phyloP scores from a whole-genome alignment of 2,888 invertebrate species.

The Brachypterus glaber region DNA sequence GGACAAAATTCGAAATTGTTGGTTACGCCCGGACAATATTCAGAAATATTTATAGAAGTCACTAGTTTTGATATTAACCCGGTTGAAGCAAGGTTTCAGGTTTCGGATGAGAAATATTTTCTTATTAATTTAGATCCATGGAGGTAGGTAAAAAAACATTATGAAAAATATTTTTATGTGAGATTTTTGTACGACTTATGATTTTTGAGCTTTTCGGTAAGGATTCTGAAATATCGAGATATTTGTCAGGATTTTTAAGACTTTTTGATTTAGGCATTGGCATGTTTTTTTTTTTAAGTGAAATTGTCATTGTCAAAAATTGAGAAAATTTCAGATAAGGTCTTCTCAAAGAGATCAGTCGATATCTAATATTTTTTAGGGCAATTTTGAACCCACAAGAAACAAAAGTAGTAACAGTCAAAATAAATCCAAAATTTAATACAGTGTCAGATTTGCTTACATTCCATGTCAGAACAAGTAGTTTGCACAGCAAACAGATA shows the following conservation, averaged over 20 bases:
- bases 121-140: constrained; percentile 48
- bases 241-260: too few species aligned
- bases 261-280: constrained; percentile 3
- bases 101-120: constrained; percentile 50
- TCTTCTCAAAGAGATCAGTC: too few species aligned
- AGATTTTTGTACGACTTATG: too few species aligned
- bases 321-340: constrained; percentile 1
- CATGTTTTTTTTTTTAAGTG: not conserved
- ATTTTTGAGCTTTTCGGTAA: too few species aligned
- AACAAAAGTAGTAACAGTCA: constrained; percentile 46
- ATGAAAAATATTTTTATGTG: too few species aligned
- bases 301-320: not conserved
- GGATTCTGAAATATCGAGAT: too few species aligned
- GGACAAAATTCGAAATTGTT: constrained; percentile 42
- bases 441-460: constrained; percentile 51
- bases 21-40: constrained; percentile 32
- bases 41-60: constrained; percentile 58
- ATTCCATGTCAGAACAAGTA: constrained; percentile 46
- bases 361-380: constrained; percentile 22
- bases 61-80: constrained; percentile 56
- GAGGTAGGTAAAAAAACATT: too few species aligned
- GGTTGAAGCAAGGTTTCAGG: constrained; percentile 49
- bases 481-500: constrained; percentile 37
- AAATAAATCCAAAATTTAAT: constrained; percentile 30
- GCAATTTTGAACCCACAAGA: constrained; percentile 41